Percentiles rank a stretch among this genome's conserved stretches.
Conservation (phyloP, 2,797 vertebrate species). For the Aldrovandia affinis region DNA sequence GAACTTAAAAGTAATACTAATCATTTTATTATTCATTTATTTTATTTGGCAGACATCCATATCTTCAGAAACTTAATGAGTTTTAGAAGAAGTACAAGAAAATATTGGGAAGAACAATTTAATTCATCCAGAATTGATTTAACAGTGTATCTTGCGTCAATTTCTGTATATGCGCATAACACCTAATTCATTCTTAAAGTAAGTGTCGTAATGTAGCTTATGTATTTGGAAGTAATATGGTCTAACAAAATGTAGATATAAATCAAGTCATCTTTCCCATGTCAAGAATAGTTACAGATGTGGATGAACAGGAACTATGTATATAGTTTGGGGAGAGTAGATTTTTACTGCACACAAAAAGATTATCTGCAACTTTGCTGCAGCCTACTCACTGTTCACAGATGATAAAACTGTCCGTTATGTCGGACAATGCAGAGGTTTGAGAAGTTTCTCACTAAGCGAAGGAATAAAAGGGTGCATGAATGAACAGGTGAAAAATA, state of each 20-base stretch:
- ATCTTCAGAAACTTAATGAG: not conserved
- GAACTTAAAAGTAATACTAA: not conserved
- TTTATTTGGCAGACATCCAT: not conserved
- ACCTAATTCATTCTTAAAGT: no score
- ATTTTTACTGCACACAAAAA: not conserved
- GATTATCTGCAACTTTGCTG: not conserved
- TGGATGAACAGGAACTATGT: not conserved
- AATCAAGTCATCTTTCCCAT: not conserved
- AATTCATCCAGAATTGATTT: no score
- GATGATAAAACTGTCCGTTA: not conserved
- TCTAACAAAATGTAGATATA: not conserved
- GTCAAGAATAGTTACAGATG: not conserved
- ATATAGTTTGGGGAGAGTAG: not conserved
- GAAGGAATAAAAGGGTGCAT: conserved; percentile 6
- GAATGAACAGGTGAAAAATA: conserved; percentile 8
- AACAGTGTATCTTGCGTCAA: no score
- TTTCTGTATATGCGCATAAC: no score
- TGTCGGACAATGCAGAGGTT: not conserved
- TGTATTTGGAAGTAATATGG: not conserved
- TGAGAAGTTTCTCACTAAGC: not conserved
- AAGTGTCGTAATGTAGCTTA: no score
- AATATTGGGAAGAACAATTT: no score
- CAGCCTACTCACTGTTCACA: not conserved
- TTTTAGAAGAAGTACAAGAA: not conserved
- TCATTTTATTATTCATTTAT: conserved; percentile 5